Percentiles rank a stretch among this genome's conserved stretches.
Evolutionary conservation across 1,140 invertebrate species (phyloP).

Genomic region (Drosophila paulistorum): DNA sequence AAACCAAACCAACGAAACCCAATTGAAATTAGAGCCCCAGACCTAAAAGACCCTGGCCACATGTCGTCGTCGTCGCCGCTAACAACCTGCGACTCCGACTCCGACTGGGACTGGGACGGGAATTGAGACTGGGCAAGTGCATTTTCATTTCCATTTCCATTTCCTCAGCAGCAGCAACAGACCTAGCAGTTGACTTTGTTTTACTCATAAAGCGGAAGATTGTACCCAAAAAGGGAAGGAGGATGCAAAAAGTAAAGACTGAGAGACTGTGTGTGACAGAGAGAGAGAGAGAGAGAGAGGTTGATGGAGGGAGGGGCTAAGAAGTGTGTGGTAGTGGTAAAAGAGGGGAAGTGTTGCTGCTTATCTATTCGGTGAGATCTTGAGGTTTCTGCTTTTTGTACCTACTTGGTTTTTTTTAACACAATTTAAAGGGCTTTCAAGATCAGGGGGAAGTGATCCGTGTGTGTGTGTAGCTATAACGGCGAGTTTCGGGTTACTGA

Average conservation of each 20-base stretch:
- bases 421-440: conserved; percentile 63
- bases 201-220: conserved; percentile 80
- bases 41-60: conserved; percentile 55
- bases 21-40: conserved; percentile 79
- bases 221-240: conserved; percentile 53
- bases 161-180: conserved; percentile 33
- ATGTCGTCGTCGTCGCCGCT: conserved; percentile 57
- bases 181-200: conserved; percentile 24
- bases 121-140: conserved; percentile 67
- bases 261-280: neutral
- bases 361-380: conserved; percentile 69
- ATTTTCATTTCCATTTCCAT: conserved; percentile 73
- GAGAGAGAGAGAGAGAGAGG: no score
- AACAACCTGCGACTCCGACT: conserved; percentile 45
- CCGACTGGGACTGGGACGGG: conserved; percentile 3
- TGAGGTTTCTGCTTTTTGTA: conserved; percentile 80
- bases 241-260: no score
- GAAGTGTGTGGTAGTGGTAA: neutral
- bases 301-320: neutral
- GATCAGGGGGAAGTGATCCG: neutral
- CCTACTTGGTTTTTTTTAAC: conserved; percentile 69
- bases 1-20: conserved; percentile 65
- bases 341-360: conserved; percentile 28
- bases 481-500: conserved; percentile 61
- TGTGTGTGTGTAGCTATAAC: conserved; percentile 41